Evolutionary conservation across 2,113 vertebrate species (phyloP).

Genomic region (Callocephalon fimbriatum): DNA sequence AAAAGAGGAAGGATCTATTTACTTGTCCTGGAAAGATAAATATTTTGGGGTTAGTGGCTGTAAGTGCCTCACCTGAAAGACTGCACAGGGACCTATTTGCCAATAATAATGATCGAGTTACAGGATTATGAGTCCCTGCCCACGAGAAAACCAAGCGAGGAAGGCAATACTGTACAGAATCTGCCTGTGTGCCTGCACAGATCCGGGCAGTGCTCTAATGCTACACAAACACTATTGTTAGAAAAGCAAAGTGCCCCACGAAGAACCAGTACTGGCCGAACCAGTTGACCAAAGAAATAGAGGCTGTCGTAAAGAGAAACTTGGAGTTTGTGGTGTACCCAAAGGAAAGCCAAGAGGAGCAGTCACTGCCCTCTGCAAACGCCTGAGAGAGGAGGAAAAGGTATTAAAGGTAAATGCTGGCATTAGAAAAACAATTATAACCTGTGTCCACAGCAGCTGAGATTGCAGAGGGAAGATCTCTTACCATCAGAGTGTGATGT

Average conservation of each 20-base stretch:
- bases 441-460: neutral
- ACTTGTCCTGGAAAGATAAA: neutral
- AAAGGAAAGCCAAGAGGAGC: neutral
- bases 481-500: neutral
- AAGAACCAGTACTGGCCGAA: neutral
- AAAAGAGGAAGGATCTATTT: neutral
- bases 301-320: neutral
- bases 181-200: fast-evolving
- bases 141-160: neutral
- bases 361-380: neutral
- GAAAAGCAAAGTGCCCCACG: neutral
- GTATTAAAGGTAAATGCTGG: neutral
- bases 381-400: neutral
- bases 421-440: neutral
- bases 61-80: neutral
- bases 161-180: fast-evolving
- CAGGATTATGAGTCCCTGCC: neutral
- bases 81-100: neutral
- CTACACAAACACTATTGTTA: neutral
- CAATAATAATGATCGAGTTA: neutral
- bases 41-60: neutral
- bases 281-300: neutral
- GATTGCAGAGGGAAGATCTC: neutral
- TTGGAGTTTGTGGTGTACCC: neutral
- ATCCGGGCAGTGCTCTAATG: neutral